These are phyloP conservation scores for Scaptomyza tumidula DNA, from an alignment of 2,888 invertebrate species.

Conservation along the genomic window DNA sequence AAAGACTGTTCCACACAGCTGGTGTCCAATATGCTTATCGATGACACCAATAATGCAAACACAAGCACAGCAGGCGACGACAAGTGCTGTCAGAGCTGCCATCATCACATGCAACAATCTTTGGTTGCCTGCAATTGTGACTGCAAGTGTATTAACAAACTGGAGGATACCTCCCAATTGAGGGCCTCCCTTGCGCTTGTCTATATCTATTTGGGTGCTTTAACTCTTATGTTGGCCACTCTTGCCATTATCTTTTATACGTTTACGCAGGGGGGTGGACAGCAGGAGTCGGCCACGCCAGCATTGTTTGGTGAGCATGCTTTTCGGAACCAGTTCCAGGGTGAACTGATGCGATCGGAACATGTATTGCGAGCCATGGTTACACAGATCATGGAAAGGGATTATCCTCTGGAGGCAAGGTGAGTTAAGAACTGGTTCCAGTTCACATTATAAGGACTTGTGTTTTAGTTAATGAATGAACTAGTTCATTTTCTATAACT, in stretches of 20 bases:
- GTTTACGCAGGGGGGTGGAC: constrained; percentile 54
- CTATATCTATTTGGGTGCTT: constrained; percentile 79
- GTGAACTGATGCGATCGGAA: constrained; percentile 75
- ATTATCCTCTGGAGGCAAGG: constrained; percentile 39
- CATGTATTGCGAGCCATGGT: constrained; percentile 72
- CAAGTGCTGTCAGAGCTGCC: constrained; percentile 43
- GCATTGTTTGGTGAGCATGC: constrained; percentile 17
- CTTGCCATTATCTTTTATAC: constrained; percentile 80
- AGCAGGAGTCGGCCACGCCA: constrained; percentile 26
- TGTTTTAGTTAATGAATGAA: too few species aligned
- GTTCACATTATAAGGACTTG: neutral
- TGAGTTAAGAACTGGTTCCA: constrained; percentile 8
- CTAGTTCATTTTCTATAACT: neutral
- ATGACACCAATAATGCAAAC: constrained; percentile 7
- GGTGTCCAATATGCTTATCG: constrained; percentile 48
- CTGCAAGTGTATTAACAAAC: constrained; percentile 54
- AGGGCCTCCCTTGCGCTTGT: constrained; percentile 55
- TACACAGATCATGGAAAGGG: constrained; percentile 62
- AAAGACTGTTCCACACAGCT: constrained; percentile 58
- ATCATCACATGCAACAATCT: constrained; percentile 47
- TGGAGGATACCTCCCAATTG: constrained; percentile 3
- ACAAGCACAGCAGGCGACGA: neutral
- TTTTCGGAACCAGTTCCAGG: constrained; percentile 73
- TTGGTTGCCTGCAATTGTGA: constrained; percentile 22
- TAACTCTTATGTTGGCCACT: constrained; percentile 77